phyloP scores from a whole-genome alignment of 2,888 invertebrate species.

The Halocaridina rubra region DNA sequence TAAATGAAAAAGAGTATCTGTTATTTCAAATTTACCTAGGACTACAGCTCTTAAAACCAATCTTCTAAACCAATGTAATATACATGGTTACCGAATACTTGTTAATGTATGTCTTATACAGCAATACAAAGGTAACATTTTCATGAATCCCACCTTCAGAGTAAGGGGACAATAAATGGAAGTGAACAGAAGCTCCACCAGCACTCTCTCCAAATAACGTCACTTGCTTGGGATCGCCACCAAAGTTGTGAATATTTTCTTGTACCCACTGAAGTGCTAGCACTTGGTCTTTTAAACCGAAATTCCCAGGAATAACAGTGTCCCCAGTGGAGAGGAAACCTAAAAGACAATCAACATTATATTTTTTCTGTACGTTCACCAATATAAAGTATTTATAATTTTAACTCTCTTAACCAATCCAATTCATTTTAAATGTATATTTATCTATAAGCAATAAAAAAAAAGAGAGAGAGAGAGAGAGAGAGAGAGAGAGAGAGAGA shows the following conservation, averaged over 20 bases:
- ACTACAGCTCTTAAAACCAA: too few species aligned
- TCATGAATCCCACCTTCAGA: constrained; percentile 30
- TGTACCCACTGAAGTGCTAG: constrained; percentile 34
- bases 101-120: too few species aligned
- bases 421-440: too few species aligned
- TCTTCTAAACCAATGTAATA: too few species aligned
- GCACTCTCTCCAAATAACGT: constrained; percentile 31
- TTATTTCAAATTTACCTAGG: too few species aligned
- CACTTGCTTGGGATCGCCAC: constrained; percentile 11
- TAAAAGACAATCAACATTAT: neutral
- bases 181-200: constrained; percentile 36
- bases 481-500: neutral
- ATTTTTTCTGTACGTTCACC: too few species aligned
- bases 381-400: too few species aligned
- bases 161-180: constrained; percentile 25
- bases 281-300: constrained; percentile 41
- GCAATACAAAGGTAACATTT: too few species aligned
- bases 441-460: neutral
- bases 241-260: constrained; percentile 28
- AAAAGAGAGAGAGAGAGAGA: neutral
- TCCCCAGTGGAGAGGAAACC: constrained; percentile 49
- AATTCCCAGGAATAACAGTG: constrained; percentile 37
- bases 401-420: too few species aligned
- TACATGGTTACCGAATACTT: too few species aligned
- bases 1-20: neutral